Percentiles rank a stretch among this genome's conserved stretches.
Evolutionary conservation across 2,797 vertebrate genomes (phyloP).

Genomic region (Graptemys geographica): DNA sequence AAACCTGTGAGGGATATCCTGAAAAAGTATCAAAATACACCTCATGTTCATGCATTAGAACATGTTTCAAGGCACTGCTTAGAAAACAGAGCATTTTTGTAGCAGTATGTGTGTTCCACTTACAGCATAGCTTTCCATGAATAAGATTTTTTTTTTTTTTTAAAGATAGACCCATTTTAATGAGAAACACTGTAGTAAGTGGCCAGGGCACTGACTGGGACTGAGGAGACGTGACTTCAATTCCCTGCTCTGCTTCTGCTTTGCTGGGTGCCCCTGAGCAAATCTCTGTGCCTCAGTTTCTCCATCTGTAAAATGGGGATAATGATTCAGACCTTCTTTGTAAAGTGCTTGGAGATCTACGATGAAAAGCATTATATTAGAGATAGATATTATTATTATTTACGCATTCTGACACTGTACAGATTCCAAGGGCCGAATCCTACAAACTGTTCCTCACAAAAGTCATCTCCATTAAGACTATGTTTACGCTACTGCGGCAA

Average conservation of each 20-base stretch:
- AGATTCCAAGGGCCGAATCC: background rate
- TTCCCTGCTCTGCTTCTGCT: background rate
- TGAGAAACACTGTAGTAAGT: conserved; percentile 54
- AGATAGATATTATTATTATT: background rate
- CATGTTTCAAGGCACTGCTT: conserved; percentile 34
- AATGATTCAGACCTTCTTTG: conserved; percentile 6
- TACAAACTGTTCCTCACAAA: background rate
- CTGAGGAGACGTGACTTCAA: conserved; percentile 9
- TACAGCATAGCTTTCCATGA: conserved; percentile 8
- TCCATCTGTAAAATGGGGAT: background rate
- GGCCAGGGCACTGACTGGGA: conserved; percentile 39
- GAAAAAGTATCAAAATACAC: background rate
- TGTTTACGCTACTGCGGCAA: too few relatives aligned
- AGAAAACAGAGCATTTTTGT: conserved; percentile 48
- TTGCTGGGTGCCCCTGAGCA: background rate
- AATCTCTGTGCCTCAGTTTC: background rate
- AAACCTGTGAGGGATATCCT: background rate
- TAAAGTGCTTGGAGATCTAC: background rate
- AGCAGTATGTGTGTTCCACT: conserved; percentile 52
- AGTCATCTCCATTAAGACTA: rapidly evolving
- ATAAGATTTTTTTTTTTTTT: conserved; percentile 52
- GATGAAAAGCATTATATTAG: background rate
- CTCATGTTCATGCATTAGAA: conserved; percentile 30
- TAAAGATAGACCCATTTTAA: background rate
- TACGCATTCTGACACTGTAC: background rate